Evolutionary conservation across 2,797 vertebrate species (phyloP).

Genomic region (Ptychadena robeensis): DNA sequence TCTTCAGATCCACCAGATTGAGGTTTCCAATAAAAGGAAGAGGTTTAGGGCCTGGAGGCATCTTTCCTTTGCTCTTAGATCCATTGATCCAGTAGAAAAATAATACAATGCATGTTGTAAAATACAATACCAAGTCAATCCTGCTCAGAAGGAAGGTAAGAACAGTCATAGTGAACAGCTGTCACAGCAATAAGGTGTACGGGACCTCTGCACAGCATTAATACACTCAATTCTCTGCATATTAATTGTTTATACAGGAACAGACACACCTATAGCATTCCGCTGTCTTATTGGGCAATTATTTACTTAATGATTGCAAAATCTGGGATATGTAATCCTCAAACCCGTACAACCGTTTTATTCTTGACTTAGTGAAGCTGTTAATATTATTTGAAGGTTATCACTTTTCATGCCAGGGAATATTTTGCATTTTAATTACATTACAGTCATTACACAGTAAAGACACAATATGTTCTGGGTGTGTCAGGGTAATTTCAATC

Average conservation of each 20-base stretch:
- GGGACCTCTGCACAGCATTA: not conserved
- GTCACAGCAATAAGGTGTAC: not conserved
- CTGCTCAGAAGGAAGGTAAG: conserved; percentile 1
- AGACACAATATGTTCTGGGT: too few relatives aligned
- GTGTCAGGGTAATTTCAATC: too few relatives aligned
- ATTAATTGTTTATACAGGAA: not conserved
- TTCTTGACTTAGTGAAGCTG: too few relatives aligned
- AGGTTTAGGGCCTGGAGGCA: conserved; percentile 47
- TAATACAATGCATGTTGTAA: conserved; percentile 7
- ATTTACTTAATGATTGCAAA: too few relatives aligned
- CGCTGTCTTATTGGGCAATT: too few relatives aligned
- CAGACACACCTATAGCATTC: too few relatives aligned
- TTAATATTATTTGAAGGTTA: too few relatives aligned
- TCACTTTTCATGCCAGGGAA: too few relatives aligned
- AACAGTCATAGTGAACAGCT: conserved; percentile 13
- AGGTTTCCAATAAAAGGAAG: conserved; percentile 45
- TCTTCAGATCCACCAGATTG: conserved; percentile 20
- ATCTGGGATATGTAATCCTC: too few relatives aligned
- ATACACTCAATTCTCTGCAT: conserved; percentile 1
- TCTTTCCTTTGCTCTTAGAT: not conserved
- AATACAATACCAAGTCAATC: conserved; percentile 8
- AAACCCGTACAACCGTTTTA: too few relatives aligned
- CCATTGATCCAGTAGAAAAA: conserved; percentile 29
- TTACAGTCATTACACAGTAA: too few relatives aligned
- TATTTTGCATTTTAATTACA: too few relatives aligned